A percentile compares a stretch with the other conserved stretches of the same genome.
Conservation (phyloP, 2,113 vertebrate species). For the Chionis minor region DNA sequence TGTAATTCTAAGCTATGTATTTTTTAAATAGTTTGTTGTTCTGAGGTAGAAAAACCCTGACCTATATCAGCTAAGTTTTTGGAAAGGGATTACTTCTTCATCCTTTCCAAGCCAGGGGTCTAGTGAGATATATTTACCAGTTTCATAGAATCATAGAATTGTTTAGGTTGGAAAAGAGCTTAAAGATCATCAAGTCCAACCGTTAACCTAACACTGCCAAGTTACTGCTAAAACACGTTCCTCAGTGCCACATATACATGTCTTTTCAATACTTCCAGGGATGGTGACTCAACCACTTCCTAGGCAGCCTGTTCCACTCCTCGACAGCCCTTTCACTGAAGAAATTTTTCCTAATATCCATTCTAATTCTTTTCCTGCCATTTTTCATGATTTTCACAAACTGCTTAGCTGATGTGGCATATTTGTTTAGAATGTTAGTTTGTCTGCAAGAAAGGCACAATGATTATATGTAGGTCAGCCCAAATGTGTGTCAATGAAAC, state of each 20-base stretch:
- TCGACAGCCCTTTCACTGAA: background rate
- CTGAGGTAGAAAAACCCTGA: background rate
- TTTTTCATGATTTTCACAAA: background rate
- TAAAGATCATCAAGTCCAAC: background rate
- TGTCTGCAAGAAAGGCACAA: background rate
- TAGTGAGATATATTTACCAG: background rate
- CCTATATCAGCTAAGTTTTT: background rate
- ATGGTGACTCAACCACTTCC: background rate
- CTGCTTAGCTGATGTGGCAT: background rate
- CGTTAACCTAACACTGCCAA: background rate
- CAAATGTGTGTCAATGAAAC: conserved; percentile 46
- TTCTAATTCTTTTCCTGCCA: background rate
- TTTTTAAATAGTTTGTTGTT: background rate
- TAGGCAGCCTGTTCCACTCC: background rate
- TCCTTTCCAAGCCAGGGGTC: background rate
- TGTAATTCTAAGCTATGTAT: background rate
- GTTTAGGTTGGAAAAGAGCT: background rate
- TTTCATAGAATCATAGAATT: background rate
- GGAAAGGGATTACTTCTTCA: background rate
- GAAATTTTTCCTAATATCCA: background rate
- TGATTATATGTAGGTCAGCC: conserved; percentile 47
- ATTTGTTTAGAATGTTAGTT: background rate
- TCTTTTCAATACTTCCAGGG: background rate
- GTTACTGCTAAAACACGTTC: background rate
- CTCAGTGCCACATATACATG: too few species aligned